A percentile compares a stretch with the other conserved stretches of the same genome.
These are phyloP conservation scores for Hestina assimilis DNA, from an alignment of 1,140 invertebrate species.

Conservation along the genomic window DNA sequence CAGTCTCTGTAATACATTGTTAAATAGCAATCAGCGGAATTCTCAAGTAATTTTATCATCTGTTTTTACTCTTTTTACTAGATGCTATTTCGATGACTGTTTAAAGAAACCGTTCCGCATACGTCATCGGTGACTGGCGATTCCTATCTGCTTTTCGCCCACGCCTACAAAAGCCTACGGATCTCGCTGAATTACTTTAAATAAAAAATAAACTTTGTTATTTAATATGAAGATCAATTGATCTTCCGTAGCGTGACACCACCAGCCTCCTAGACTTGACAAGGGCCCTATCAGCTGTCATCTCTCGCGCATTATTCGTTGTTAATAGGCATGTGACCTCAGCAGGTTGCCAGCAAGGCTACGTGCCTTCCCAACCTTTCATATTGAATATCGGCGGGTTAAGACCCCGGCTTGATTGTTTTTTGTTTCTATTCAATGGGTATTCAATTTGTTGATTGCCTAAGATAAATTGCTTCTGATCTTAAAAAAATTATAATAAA, in stretches of 20 bases:
- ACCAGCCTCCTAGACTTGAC: constrained; percentile 20
- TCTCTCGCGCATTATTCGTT: constrained; percentile 52
- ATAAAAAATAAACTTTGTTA: too few relatives aligned
- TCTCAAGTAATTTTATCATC: constrained; percentile 2
- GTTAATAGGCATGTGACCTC: constrained; percentile 55
- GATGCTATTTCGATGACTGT: constrained; percentile 8
- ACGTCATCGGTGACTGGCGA: not conserved
- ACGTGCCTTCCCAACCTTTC: constrained; percentile 35
- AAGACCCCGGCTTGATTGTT: constrained; percentile 33
- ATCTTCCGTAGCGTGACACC: constrained; percentile 7
- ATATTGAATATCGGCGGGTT: constrained; percentile 33
- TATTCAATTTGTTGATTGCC: constrained; percentile 28
- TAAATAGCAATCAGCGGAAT: constrained; percentile 4
- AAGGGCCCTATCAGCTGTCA: constrained; percentile 55
- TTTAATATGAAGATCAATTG: not conserved
- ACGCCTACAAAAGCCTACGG: too few relatives aligned
- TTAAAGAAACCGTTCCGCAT: constrained; percentile 18
- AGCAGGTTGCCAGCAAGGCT: constrained; percentile 47
- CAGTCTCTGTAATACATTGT: constrained; percentile 5
- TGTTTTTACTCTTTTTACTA: constrained; percentile 7
- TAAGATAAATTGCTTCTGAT: constrained; percentile 21
- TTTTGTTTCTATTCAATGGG: constrained; percentile 28
- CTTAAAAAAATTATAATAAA: too few relatives aligned
- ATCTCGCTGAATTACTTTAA: too few relatives aligned
- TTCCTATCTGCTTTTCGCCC: not conserved